A percentile compares a stretch with the other conserved stretches of the same genome.
Evolutionary conservation across 2,888 invertebrate species (phyloP).

Genomic region (Dolomedes plantarius): DNA sequence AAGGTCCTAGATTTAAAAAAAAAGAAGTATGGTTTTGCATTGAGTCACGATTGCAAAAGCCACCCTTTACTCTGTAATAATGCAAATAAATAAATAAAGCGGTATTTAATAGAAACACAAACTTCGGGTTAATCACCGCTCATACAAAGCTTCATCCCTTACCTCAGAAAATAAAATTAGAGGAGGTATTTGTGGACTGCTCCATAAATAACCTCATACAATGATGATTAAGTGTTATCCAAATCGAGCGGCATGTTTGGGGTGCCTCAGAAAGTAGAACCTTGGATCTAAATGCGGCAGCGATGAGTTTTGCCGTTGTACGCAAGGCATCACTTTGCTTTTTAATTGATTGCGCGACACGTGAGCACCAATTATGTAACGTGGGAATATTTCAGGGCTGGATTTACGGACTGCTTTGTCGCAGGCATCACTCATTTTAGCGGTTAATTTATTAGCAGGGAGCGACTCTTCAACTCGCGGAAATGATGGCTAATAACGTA

Average conservation of each 20-base stretch:
- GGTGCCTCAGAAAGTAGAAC: background rate
- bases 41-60: too few relatives aligned
- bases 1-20: too few relatives aligned
- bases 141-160: conserved; percentile 40
- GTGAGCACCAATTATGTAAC: conserved; percentile 46
- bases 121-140: background rate
- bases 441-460: conserved; percentile 56
- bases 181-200: conserved; percentile 46
- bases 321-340: conserved; percentile 17
- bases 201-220: conserved; percentile 62
- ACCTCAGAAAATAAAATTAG: conserved; percentile 57
- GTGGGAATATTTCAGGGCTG: conserved; percentile 34
- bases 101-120: too few relatives aligned
- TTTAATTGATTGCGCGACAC: conserved; percentile 63
- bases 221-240: conserved; percentile 55
- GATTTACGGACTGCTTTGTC: conserved; percentile 36
- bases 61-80: too few relatives aligned
- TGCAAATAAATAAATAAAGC: too few relatives aligned
- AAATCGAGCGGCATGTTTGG: conserved; percentile 35
- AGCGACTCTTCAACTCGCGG: background rate
- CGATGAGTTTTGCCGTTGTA: conserved; percentile 18
- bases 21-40: too few relatives aligned
- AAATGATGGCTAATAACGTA: too few relatives aligned
- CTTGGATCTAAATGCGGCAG: conserved; percentile 32
- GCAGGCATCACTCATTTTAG: conserved; percentile 57